phyloP scores from a whole-genome alignment of 2,888 invertebrate species.

The Nebria brevicollis region DNA sequence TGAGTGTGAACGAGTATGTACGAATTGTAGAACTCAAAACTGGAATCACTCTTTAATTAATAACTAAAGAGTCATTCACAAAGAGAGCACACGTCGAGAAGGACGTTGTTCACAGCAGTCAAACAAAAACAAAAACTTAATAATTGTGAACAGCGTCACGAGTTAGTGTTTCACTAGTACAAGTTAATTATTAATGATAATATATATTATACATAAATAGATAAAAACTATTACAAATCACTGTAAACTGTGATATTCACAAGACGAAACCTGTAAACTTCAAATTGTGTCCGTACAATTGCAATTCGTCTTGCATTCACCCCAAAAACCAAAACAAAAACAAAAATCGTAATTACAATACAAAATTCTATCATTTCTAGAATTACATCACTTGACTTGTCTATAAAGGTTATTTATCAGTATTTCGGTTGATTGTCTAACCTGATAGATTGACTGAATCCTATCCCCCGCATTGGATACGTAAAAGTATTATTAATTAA shows the following conservation, averaged over 20 bases:
- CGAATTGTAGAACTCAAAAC: not conserved
- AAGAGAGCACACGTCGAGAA: slow-evolving; percentile 31
- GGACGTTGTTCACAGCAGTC: slow-evolving; percentile 18
- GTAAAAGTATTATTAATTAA: slow-evolving; percentile 44
- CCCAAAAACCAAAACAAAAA: no score
- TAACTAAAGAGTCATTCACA: slow-evolving; percentile 3
- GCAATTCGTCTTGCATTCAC: not conserved
- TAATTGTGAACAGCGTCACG: slow-evolving; percentile 25
- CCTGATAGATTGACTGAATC: slow-evolving; percentile 42
- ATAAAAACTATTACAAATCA: slow-evolving; percentile 47
- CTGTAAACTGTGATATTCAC: slow-evolving; percentile 49
- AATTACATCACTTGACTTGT: not conserved
- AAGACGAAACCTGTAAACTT: slow-evolving; percentile 48
- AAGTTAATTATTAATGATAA: slow-evolving; percentile 45
- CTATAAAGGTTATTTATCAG: not conserved
- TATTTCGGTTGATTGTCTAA: slow-evolving; percentile 31
- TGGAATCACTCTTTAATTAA: not conserved
- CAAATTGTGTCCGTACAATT: slow-evolving; percentile 41
- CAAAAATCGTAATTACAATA: not conserved
- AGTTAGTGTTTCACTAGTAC: slow-evolving; percentile 47
- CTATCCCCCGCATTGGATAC: slow-evolving; percentile 35
- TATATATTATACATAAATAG: slow-evolving; percentile 40
- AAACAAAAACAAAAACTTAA: slow-evolving; percentile 9
- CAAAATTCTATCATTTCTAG: slow-evolving; percentile 1
- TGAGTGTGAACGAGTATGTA: not conserved